A percentile compares a stretch with the other conserved stretches of the same genome.
These are phyloP conservation scores for Craseonycteris thonglongyai DNA, from an alignment of 2,113 vertebrate genomes.

Conservation along the genomic window DNA sequence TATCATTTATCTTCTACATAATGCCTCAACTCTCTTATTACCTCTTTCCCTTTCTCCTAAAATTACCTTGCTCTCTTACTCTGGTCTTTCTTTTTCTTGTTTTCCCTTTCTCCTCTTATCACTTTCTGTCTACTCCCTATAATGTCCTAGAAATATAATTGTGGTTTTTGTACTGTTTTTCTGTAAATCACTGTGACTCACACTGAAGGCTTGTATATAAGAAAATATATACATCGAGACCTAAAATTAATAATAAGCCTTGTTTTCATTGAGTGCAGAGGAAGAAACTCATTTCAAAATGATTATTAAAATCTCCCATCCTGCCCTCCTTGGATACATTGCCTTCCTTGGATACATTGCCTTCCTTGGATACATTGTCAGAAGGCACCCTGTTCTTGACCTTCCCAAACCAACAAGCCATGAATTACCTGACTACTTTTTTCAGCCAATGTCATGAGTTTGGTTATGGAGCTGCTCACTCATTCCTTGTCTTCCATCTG, in stretches of 20 bases:
- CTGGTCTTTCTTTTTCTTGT: neutral
- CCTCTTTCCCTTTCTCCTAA: neutral
- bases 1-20: neutral
- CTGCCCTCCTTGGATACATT: no score
- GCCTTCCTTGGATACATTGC: no score
- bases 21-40: neutral
- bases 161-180: neutral
- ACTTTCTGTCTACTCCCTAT: neutral
- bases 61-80: neutral
- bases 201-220: neutral
- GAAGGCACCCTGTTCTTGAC: neutral
- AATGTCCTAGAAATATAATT: neutral
- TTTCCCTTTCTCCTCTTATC: neutral
- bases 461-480: neutral
- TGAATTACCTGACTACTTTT: neutral
- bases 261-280: neutral
- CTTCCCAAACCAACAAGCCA: neutral
- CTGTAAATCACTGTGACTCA: neutral
- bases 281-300: conserved; percentile 5
- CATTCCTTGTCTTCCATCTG: neutral
- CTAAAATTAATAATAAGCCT: neutral
- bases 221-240: neutral
- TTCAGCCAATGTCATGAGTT: neutral
- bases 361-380: neutral
- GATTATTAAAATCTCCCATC: neutral